Evolutionary conservation across 2,888 invertebrate species (phyloP), one percentile per base, ranked within the genome.

Genomic region (Cephus pygmeus): DNA sequence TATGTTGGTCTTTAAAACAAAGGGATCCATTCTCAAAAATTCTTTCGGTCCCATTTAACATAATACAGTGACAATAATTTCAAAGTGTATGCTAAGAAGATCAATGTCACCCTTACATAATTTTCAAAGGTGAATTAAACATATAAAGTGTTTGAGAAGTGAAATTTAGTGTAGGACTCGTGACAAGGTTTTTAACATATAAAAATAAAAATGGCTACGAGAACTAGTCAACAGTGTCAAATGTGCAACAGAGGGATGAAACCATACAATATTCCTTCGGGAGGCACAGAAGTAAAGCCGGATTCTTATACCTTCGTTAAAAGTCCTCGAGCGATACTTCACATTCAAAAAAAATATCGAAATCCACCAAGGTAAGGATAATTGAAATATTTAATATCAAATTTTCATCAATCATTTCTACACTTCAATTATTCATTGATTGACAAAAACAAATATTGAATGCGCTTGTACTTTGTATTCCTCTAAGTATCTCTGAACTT

Each of bases 201-300:
- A 9, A 56, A 56, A 56, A 23, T 56, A 23, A 84, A 81, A 79
- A 90, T 91, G 89, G 79, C 86, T 40, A 85, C 87, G 76, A 88
- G 81, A 80, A 85, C 83, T 56, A 86, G 85, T 35, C 87, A 89
- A 36, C 86, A 87, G 71, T 91, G 90, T 79, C 86, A 87, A 79
- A 89, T 89, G 88, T 90, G 90, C 83, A 89, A 88, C 80, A 86
- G 83, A 31, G 89, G 88, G 6, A 80, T 89, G 74, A 87, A 86
- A 36, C 78, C 87, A 0, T 89, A 86, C 82, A 86, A 86, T 71
- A 84, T 88, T 73, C 88, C 88, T 9, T 76, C 83, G 34, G 83
- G 79, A n/a, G 83, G 82, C 78, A 75, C 81, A 35, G 81, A 80
- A 69, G 75, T 23, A 33, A 85, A 75, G 69, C 85, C 81, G 76